Evolutionary conservation across 2,797 vertebrate genomes (phyloP), one percentile per base, ranked within the genome.

Genomic region (Myotis planiceps): DNA sequence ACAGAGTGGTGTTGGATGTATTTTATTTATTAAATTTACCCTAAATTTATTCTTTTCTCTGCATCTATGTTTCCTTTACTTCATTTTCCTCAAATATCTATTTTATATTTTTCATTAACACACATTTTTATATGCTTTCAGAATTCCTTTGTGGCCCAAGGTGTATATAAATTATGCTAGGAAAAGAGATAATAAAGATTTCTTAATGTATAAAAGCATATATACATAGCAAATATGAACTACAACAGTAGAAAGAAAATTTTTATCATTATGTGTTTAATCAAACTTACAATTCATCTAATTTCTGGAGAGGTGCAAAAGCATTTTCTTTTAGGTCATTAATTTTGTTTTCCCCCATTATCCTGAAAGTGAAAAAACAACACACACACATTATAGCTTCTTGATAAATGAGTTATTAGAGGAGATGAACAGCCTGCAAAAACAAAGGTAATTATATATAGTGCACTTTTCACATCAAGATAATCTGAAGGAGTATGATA

Each of bases 241-340:
- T 90, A 84, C 88, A 85, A 89, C 6, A 78, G 18, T 39, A 66
- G 49, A 72, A 80, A 63, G 12, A 85, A 37, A 76, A 88, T 65
- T 94, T 14, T 60, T 81, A 83, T 51, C 13, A 65, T 45, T 82
- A 18, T 27, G 47, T 58, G 4, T 86, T 74, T 94, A 68, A 88
- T 95, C 19, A 96, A 55, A 99, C 99, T 99, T 98, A 99, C 99
- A 99, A 96, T 98, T 99, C 99, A 88, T 99, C 99, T 53, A 99
- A 98, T 97, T 98, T 99, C 49, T 98, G 99, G 42, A 99, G 99
- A 93, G 99, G 98, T 21, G 99, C 99, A 95, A 99, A 99, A 25
- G 99, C 99, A 92, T 99, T 99, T 95, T 99, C 99, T n/a, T 98
- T 98, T 96, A 99, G 98, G 60, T 99, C 98, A 90, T 96, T 99